Percentiles rank a stretch among this genome's conserved stretches.
phyloP scores from a whole-genome alignment of 2,113 vertebrate genomes.

The Equus przewalskii region DNA sequence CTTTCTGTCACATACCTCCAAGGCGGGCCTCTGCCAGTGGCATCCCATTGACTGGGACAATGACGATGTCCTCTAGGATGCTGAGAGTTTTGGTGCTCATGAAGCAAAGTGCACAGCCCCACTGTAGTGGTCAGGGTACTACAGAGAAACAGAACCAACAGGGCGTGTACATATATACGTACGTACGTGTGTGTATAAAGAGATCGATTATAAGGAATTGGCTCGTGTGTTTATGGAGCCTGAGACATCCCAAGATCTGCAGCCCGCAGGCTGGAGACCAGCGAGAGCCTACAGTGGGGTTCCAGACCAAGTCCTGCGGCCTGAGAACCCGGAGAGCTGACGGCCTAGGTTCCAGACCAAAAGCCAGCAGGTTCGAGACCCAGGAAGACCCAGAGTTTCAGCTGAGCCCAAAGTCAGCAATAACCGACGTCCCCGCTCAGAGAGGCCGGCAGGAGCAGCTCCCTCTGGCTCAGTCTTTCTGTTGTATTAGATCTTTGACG shows the following conservation, averaged over 20 bases:
- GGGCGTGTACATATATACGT: fast-evolving
- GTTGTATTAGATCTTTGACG: background rate
- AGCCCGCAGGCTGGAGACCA: background rate
- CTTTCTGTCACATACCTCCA: background rate
- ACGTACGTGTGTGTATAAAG: fast-evolving
- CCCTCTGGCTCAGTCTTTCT: no score
- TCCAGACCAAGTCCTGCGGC: background rate
- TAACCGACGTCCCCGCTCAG: background rate
- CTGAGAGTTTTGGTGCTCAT: background rate
- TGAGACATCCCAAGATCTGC: background rate
- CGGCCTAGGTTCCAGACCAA: fast-evolving
- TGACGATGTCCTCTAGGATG: background rate
- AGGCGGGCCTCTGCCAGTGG: background rate
- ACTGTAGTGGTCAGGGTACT: background rate
- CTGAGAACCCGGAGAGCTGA: background rate
- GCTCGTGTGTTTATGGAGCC: fast-evolving
- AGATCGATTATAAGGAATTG: background rate
- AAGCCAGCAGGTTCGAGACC: background rate
- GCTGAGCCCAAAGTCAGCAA: background rate
- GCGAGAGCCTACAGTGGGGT: fast-evolving
- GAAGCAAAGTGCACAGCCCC: background rate
- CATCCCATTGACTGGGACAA: background rate
- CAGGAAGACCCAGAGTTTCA: fast-evolving
- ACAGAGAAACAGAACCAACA: background rate
- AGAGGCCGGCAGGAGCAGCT: background rate